Conservation (phyloP, 2,888 invertebrate species). For the Drosophila yooni region DNA sequence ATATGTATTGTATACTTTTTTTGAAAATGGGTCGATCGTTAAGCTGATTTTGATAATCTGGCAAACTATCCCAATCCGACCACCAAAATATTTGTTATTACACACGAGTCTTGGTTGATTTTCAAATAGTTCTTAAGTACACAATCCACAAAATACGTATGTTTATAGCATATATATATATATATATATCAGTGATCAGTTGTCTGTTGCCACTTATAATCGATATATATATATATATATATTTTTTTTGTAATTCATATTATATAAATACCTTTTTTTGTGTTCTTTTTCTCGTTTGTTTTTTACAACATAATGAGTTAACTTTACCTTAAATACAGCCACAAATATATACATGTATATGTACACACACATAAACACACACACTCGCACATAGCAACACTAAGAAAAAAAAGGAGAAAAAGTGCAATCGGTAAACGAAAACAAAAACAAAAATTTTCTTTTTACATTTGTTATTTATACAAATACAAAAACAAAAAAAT, state of each 20-base stretch:
- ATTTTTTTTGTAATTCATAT: conserved; percentile 20
- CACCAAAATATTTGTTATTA: conserved; percentile 69
- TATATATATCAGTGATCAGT: conserved; percentile 62
- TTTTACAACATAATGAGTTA: conserved; percentile 36
- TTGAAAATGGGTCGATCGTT: conserved; percentile 38
- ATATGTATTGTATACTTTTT: conserved; percentile 21
- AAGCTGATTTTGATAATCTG: conserved; percentile 55
- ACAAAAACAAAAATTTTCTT: conserved; percentile 41
- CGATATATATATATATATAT: conserved; percentile 30
- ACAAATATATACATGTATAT: conserved; percentile 23
- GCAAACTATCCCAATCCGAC: conserved; percentile 39
- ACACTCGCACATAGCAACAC: conserved; percentile 37
- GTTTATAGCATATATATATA: conserved; percentile 34
- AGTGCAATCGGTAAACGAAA: conserved; percentile 69
- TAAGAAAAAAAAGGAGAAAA: conserved; percentile 58
- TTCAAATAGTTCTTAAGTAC: conserved; percentile 65
- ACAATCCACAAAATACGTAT: conserved; percentile 43
- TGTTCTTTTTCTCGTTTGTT: conserved; percentile 35
- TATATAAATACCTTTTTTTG: conserved; percentile 25
- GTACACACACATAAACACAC: conserved; percentile 18
- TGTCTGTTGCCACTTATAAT: conserved; percentile 67
- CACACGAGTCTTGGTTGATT: conserved; percentile 56
- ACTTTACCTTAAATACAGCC: conserved; percentile 42
- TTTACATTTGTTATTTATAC: conserved; percentile 68
- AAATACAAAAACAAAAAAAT: conserved; percentile 35